Evolutionary conservation across 2,888 invertebrate genomes (phyloP).

Genomic region (Eueremaeus valkanovi): DNA sequence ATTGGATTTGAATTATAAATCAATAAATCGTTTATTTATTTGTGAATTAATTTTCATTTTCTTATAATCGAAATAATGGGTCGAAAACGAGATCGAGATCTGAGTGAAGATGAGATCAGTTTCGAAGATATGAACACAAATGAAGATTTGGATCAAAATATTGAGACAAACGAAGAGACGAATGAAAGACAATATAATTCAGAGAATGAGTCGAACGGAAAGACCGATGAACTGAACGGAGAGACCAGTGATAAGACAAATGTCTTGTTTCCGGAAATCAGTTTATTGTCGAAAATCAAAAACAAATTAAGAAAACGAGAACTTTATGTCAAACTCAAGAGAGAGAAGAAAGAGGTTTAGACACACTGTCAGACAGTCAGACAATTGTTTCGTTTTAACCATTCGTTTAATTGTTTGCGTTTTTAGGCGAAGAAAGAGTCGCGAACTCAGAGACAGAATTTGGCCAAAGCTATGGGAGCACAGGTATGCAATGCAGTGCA

Average conservation of each 20-base stretch:
- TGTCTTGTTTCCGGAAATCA: slow-evolving; percentile 28
- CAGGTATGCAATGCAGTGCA: slow-evolving; percentile 4
- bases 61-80: background rate
- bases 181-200: slow-evolving; percentile 4
- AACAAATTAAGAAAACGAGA: slow-evolving; percentile 45
- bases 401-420: background rate
- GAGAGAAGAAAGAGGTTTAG: slow-evolving; percentile 41
- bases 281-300: slow-evolving; percentile 44
- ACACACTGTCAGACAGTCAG: background rate
- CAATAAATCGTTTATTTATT: background rate
- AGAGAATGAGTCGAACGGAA: background rate
- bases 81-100: background rate
- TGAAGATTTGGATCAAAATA: background rate
- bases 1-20: background rate
- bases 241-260: background rate
- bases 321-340: slow-evolving; percentile 43
- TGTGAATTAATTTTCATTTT: background rate
- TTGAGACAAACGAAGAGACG: background rate
- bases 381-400: background rate
- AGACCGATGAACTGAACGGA: background rate
- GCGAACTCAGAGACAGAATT: slow-evolving; percentile 41
- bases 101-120: slow-evolving; percentile 2
- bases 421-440: slow-evolving; percentile 39
- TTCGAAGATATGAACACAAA: slow-evolving; percentile 5
- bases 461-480: slow-evolving; percentile 41